A percentile compares a stretch with the other conserved stretches of the same genome.
These are phyloP conservation scores for Cheilosia urbana DNA, from an alignment of 2,888 invertebrate species.

Conservation along the genomic window DNA sequence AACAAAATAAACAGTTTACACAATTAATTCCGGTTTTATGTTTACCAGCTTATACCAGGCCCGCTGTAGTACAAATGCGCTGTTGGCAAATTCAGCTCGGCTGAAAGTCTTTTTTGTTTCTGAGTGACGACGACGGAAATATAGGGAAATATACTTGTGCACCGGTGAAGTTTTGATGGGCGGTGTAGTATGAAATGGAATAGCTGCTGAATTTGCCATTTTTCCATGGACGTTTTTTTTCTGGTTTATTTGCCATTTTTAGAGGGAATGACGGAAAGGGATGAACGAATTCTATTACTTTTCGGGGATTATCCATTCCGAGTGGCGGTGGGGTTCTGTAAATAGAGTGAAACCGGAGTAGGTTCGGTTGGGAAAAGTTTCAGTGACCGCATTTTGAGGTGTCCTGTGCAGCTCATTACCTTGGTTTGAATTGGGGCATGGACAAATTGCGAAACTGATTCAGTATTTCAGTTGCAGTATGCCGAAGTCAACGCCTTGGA, in stretches of 20 bases:
- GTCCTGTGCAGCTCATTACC: not conserved
- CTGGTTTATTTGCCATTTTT: slow-evolving; percentile 14
- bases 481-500: too few species aligned
- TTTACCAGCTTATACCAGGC: slow-evolving; percentile 12
- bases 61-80: not conserved
- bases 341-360: not conserved
- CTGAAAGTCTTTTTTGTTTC: slow-evolving; percentile 21
- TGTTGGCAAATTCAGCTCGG: slow-evolving; percentile 11
- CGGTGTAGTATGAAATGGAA: not conserved
- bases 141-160: not conserved
- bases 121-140: slow-evolving; percentile 28
- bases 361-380: not conserved
- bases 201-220: slow-evolving; percentile 17
- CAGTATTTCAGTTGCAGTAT: too few species aligned
- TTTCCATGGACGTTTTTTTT: not conserved
- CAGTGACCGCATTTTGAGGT: not conserved
- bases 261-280: not conserved
- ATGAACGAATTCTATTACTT: slow-evolving; percentile 16
- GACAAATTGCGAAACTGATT: not conserved
- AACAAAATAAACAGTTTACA: slow-evolving; percentile 57
- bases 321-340: not conserved
- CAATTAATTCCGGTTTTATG: slow-evolving; percentile 59
- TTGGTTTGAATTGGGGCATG: not conserved
- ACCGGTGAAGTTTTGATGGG: slow-evolving; percentile 13
- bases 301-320: slow-evolving; percentile 19